Evolutionary conservation across 1,140 invertebrate species (phyloP), one percentile per base, ranked within the genome.

Genomic region (Formica selysi): DNA sequence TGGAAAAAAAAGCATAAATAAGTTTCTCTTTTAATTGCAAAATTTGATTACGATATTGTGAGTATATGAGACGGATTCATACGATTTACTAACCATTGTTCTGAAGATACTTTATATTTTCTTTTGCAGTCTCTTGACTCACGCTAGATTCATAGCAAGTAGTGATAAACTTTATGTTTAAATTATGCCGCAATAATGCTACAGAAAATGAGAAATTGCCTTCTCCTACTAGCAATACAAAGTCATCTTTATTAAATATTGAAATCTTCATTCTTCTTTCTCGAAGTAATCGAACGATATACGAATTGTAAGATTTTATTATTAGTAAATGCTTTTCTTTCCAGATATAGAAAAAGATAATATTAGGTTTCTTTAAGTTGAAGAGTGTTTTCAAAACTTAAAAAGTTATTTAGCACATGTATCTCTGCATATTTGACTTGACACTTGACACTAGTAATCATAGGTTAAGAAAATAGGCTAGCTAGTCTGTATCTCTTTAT

Each of bases 191-290:
- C 44, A 74, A 74, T 64, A 96, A 91, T n/a, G 93, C 93, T 29
- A 95, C 92, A 44, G 95, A 91, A 91, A 96, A 96, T 16, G 96
- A 96, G 93, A 96, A 96, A 92, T 96, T 96, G 0, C 96, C 96
- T 91, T 96, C 96, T 48, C 96, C 96, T 67, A 96, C 92, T 13
- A 96, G 80, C 36, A 95, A 88, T 29, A 95, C 90, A 44, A 51
- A 87, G 57, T 94, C 93, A 83, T 92, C 87, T 70, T 91, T 59
- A 48, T 80, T 68, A 89, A 95, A 95, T 54, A 92, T 62, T 13
- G 91, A 85, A 16, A 91, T 74, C 59, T 80, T 92, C 93, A 95
- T 93, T 70, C 85, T 92, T 41, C 38, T 44, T 62, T n/a, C 8
- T 71, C n/a, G 16, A 81, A 38, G 1, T 62, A 68, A 48, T 80